Evolutionary conservation across 1,140 invertebrate genomes (phyloP), one percentile per base, ranked within the genome.

Genomic region (Pteromalus puparum): DNA sequence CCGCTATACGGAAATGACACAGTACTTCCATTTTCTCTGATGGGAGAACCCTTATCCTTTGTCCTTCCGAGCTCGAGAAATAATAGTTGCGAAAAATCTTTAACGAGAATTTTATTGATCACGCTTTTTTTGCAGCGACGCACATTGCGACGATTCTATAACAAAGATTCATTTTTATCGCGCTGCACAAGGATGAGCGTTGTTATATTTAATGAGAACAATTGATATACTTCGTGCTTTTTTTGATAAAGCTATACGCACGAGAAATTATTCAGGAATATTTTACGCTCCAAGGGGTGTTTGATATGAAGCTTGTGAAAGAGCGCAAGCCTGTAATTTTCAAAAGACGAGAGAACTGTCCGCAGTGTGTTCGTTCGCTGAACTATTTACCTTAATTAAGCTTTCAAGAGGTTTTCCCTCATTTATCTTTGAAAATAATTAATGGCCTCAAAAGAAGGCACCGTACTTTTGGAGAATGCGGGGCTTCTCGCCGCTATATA

Each of bases 401-500:
- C 67, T 70, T 70, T 10, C 5, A 73, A 53, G 28, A 10, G 26
- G 61, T 73, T 68, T 70, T 48, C 42, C n/a, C 24, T 28, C 26
- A n/a, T 18, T 48, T 48, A 48, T 48, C 46, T 48, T 48, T 30
- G 53, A 61, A 76, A 53, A 86, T 68, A 84, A 81, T 18, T 75
- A 83, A 18, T 80, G 30, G 67, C 72, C 28, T 24, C 38, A 38
- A 46, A 42, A 42, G 38, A 42, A 10, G 38, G 0, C 38, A 42
- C 6, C 9, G 38, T 68, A 30, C 74, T 26, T 76, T 79, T 81
- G 42, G 7, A 10, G 77, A 74, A 81, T 21, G 13, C 24, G 73
- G 61, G 38, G 38, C 38, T 42, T 42, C 38, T 42, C 7, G 38
- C 38, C 7, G 7, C n/a, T n/a, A n/a, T 42, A 42, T 42, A 9